Evolutionary conservation across 2,888 invertebrate genomes (phyloP).

Genomic region (Tipula vernalis): DNA sequence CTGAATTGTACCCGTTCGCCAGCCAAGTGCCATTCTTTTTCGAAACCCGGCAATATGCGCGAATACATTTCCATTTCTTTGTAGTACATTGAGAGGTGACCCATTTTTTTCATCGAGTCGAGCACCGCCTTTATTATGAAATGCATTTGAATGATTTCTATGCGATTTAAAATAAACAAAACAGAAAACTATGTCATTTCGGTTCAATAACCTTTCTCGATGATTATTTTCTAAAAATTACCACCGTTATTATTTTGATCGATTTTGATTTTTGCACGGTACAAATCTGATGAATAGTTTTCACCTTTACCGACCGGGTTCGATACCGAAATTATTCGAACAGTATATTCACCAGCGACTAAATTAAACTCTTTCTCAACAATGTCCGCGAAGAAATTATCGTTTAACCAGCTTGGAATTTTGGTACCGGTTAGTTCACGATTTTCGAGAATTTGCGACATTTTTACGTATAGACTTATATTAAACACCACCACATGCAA

Average conservation of each 20-base stretch:
- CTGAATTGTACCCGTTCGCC: not conserved
- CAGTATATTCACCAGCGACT: not conserved
- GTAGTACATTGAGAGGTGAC: not conserved
- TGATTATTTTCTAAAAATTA: not conserved
- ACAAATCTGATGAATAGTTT: not conserved
- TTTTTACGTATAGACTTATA: not conserved
- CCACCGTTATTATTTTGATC: not conserved
- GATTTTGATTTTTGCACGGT: not conserved
- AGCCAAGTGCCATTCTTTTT: not conserved
- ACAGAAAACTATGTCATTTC: not conserved
- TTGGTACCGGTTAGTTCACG: not conserved
- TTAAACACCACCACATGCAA: not conserved
- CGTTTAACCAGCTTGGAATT: not conserved
- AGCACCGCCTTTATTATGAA: not conserved
- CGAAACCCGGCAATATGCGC: not conserved
- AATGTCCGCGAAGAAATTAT: not conserved
- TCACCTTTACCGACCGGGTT: not conserved
- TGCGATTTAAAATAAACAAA: not conserved
- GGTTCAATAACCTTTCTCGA: not conserved
- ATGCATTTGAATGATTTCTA: not conserved
- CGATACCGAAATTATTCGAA: not conserved
- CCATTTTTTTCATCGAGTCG: not conserved
- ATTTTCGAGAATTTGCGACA: not conserved
- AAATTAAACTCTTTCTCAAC: not conserved
- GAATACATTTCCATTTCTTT: not conserved